Evolutionary conservation across 2,113 vertebrate species (phyloP).

Genomic region (Nothocercus nigrocapillus): DNA sequence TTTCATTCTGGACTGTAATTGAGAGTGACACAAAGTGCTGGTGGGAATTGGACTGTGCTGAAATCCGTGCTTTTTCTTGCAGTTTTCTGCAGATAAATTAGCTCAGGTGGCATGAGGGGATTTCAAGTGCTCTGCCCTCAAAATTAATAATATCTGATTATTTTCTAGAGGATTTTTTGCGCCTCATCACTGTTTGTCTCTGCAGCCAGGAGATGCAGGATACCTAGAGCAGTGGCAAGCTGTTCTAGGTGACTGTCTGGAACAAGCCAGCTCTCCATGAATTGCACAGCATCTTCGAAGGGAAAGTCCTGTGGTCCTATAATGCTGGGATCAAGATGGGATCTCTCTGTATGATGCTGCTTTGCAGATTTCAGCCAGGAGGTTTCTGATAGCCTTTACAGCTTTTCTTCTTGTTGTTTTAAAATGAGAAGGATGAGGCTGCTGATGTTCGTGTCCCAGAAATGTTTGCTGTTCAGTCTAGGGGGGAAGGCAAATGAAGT

Average conservation of each 20-base stretch:
- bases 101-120: slow-evolving; percentile 16
- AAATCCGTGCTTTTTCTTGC: slow-evolving; percentile 22
- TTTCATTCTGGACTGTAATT: slow-evolving; percentile 59
- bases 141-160: background rate
- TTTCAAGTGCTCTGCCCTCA: slow-evolving; percentile 18
- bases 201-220: background rate
- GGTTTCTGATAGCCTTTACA: background rate
- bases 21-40: slow-evolving; percentile 55
- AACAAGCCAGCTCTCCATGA: background rate
- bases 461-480: background rate
- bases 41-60: slow-evolving; percentile 37
- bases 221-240: background rate
- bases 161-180: background rate
- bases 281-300: background rate
- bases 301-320: background rate
- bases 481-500: background rate
- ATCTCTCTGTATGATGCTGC: background rate
- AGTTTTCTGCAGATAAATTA: slow-evolving; percentile 25
- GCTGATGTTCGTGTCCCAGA: background rate
- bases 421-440: background rate
- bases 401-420: background rate
- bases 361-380: background rate
- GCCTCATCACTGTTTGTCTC: background rate
- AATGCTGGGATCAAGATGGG: background rate
- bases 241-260: background rate